phyloP scores from a whole-genome alignment of 2,888 invertebrate genomes.

The Diachrysia chrysitis region DNA sequence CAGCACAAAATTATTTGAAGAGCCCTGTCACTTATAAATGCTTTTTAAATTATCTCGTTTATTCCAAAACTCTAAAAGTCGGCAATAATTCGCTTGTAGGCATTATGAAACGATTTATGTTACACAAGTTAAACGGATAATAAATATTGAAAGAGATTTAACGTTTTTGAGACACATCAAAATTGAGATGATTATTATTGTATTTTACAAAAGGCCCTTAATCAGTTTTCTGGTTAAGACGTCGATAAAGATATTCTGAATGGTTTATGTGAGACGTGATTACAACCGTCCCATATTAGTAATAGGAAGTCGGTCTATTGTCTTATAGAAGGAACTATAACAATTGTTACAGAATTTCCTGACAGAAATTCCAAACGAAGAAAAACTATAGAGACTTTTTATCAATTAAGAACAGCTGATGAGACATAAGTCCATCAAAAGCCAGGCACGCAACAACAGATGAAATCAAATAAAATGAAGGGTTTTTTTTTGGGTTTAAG shows the following conservation, averaged over 20 bases:
- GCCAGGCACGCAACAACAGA: too few relatives aligned
- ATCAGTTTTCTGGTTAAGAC: constrained; percentile 23
- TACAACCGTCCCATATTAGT: constrained; percentile 1
- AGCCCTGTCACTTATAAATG: not conserved
- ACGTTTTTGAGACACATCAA: not conserved
- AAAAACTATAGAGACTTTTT: too few relatives aligned
- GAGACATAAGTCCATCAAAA: too few relatives aligned
- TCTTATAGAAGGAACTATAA: not conserved
- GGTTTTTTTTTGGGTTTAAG: too few relatives aligned
- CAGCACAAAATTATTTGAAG: not conserved
- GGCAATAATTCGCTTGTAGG: not conserved
- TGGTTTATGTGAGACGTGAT: constrained; percentile 7
- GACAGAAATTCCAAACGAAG: too few relatives aligned
- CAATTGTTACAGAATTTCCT: not conserved
- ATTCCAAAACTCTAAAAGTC: constrained; percentile 1
- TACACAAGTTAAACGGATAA: not conserved
- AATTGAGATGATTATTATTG: not conserved
- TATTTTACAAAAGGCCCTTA: constrained; percentile 9
- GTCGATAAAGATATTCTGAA: constrained; percentile 32
- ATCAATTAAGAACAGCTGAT: too few relatives aligned
- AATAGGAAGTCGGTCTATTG: not conserved
- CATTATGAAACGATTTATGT: not conserved
- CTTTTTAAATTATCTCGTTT: not conserved
- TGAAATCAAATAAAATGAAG: too few relatives aligned
- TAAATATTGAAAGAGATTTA: not conserved